Evolutionary conservation across 2,888 invertebrate species (phyloP), one percentile per base, ranked within the genome.

Genomic region (Cryptophagus acutangulus): DNA sequence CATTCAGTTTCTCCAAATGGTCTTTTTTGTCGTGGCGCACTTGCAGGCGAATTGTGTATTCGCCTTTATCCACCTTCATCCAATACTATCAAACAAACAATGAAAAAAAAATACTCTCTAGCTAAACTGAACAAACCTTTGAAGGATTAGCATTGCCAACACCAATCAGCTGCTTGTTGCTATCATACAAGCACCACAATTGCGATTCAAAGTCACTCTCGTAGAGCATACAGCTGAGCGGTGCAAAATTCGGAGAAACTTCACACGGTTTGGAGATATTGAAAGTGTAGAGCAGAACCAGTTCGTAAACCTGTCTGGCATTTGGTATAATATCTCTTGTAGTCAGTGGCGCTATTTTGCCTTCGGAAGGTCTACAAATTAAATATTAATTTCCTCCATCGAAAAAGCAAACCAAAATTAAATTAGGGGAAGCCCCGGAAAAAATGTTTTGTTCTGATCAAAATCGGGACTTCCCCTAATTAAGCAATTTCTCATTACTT

Each of bases 201-300:
- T 97, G 94, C 4, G 92, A 87, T 71, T 97, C 96, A 65, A 86
- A 93, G 70, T 95, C 94, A 0, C 87, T 88, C 71, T 99, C 97
- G 67, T 99, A 99, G 26, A 99, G 74, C 62, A 89, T 77, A 61
- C 89, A 84, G 65, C 87, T 88, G 24, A 99, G 75, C 41, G 89
- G 62, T 1, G 91, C 80, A 43, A 85, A 81, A 61, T 84, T 83
- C 0, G 90, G 80, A 1, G 86, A 75, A 29, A 91, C 81, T 70
- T 95, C 95, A 2, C 85, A 83, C 1, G 82, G 73, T 66, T 94
- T 94, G 8, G 79, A 72, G 53, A 92, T 74, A 58, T 83, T 84
- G 65, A 97, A 86, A 62, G 77, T 83, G 70, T 96, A 99, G 0
- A 86, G 85, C 53, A 96, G 77, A 54, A 89, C 73, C 38, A 95